A percentile compares a stretch with the other conserved stretches of the same genome.
Evolutionary conservation across 2,888 invertebrate species (phyloP).

Genomic region (Dasypogon diadema): DNA sequence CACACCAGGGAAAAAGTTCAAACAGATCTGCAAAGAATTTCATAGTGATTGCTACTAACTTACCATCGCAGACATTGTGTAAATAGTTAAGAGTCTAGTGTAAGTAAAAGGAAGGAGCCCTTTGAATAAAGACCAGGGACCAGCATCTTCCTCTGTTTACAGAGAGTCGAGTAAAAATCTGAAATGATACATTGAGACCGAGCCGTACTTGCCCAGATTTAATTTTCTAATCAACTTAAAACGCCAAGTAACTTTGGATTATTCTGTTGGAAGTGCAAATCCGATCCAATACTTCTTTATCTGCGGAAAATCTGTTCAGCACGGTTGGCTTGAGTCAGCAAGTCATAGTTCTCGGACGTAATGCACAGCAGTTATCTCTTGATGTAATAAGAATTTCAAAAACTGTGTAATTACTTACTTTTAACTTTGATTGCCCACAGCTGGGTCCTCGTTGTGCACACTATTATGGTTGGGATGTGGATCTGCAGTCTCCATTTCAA

Average conservation of each 20-base stretch:
- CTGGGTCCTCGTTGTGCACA: neutral
- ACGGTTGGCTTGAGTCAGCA: neutral
- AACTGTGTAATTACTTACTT: constrained; percentile 22
- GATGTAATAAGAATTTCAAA: constrained; percentile 24
- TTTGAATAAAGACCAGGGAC: neutral
- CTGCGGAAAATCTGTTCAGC: constrained; percentile 1
- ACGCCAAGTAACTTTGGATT: constrained; percentile 14
- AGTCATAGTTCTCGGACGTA: neutral
- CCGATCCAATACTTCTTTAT: too few relatives aligned
- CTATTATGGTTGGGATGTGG: neutral
- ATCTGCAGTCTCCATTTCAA: neutral
- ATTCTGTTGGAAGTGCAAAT: too few relatives aligned
- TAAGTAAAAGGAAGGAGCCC: neutral
- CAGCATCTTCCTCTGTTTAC: constrained; percentile 14
- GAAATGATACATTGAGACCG: neutral
- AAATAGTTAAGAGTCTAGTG: neutral
- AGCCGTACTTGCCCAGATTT: neutral
- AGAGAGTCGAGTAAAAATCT: neutral
- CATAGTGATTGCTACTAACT: constrained; percentile 34
- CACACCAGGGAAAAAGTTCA: constrained; percentile 27
- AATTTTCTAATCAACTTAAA: constrained; percentile 47
- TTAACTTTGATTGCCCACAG: constrained; percentile 26
- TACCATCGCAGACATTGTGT: constrained; percentile 35
- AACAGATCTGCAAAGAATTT: constrained; percentile 20
- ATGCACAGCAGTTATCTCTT: constrained; percentile 6